Evolutionary conservation across 1,140 invertebrate species (phyloP).

Genomic region (Ptiloglossa arizonensis): DNA sequence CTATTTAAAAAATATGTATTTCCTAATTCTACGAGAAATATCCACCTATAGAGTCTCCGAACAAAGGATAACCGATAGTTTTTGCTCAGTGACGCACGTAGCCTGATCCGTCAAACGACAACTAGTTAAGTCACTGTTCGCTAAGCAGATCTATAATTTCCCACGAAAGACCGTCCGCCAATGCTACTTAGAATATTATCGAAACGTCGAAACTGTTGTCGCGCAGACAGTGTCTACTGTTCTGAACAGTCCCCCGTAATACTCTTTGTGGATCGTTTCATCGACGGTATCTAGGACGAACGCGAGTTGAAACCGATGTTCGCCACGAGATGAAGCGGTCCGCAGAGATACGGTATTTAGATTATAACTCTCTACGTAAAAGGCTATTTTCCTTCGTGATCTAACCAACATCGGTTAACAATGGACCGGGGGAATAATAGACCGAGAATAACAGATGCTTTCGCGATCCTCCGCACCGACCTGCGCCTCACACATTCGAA

Average conservation of each 20-base stretch:
- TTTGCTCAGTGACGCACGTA: too few species aligned
- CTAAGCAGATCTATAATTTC: too few species aligned
- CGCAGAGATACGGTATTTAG: constrained; percentile 43
- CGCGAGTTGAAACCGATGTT: not conserved
- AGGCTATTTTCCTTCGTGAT: constrained; percentile 54
- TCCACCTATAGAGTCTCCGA: too few species aligned
- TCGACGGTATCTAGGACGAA: constrained; percentile 1
- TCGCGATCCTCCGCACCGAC: not conserved
- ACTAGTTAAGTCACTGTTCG: too few species aligned
- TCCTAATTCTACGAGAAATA: too few species aligned
- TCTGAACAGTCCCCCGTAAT: not conserved
- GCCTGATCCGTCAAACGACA: too few species aligned
- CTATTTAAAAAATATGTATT: too few species aligned
- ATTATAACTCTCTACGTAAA: constrained; percentile 48
- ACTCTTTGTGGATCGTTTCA: constrained; percentile 21
- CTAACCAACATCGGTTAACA: constrained; percentile 47
- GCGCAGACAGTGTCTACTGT: not conserved
- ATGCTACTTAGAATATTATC: not conserved
- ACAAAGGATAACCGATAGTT: too few species aligned
- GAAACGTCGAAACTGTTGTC: constrained; percentile 6
- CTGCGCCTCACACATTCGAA: not conserved
- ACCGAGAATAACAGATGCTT: constrained; percentile 51
- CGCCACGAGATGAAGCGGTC: constrained; percentile 30
- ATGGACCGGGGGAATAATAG: constrained; percentile 48
- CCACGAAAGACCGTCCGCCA: not conserved